These are phyloP conservation scores for Brassicogethes aeneus DNA, from an alignment of 2,888 invertebrate species.

Conservation along the genomic window DNA sequence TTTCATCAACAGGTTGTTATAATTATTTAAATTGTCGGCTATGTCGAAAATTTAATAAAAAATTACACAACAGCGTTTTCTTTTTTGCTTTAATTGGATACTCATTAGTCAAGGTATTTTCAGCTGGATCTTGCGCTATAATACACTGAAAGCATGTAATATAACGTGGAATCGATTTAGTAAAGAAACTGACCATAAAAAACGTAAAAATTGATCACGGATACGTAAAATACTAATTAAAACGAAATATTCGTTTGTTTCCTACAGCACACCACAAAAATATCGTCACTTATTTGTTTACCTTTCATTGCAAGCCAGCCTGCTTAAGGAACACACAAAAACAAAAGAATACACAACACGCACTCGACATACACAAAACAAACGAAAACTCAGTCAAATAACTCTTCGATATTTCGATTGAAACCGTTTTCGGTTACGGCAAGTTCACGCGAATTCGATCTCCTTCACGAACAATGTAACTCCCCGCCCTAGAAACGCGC, in stretches of 20 bases:
- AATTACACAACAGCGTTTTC: background rate
- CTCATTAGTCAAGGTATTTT: background rate
- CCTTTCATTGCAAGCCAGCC: conserved; percentile 32
- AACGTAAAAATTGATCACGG: too few species aligned
- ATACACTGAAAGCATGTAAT: background rate
- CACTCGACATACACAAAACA: conserved; percentile 5
- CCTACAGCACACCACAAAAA: too few species aligned
- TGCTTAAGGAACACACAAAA: conserved; percentile 13
- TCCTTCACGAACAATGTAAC: conserved; percentile 7
- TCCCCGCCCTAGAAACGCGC: conserved; percentile 42
- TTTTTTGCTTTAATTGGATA: background rate
- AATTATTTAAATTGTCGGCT: background rate
- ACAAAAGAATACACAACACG: conserved; percentile 10
- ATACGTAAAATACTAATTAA: background rate
- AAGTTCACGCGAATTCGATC: background rate
- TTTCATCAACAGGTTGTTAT: background rate
- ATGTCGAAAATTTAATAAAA: background rate
- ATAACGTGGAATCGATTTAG: background rate
- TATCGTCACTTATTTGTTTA: conserved; percentile 37
- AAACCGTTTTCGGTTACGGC: background rate
- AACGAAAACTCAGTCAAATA: background rate
- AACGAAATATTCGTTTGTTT: too few species aligned
- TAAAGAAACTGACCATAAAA: conserved; percentile 8
- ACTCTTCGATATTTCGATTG: too few species aligned
- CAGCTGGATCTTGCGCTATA: background rate